Base-by-base conservation (phyloP, 2,888 invertebrate species). In the Choristoneura rosaceana region DNA sequence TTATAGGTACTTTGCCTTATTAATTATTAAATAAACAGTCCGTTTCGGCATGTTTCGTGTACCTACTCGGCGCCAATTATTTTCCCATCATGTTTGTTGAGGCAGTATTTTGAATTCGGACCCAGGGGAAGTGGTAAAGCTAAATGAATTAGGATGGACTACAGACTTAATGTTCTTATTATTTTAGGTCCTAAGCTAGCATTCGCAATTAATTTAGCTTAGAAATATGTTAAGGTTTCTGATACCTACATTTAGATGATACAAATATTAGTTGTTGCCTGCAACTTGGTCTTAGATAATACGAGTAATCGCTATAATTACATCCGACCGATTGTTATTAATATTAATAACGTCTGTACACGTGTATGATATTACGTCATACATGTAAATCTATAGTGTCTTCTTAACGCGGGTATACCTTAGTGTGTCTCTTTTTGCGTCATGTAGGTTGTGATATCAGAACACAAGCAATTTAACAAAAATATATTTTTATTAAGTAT, bases 31-130 rank as follows among this genome's bases (percentile, higher is more conserved):
- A 12, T 25, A 17, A 55, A 25, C 55, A 25, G 55, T 25, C 25
- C 55, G 12, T 55, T 55, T 25, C 12, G 55, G 12, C 47, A n/a
- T 47, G 55, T 12, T 12, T 25, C 55, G 55, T 25, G 12, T 25
- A 38, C 59, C 62, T 41, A 43, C 25, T 25, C 25, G 2, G 25
- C 25, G 52, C 59, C 59, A 64, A 65, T 64, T 70, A 70, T 70
- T 70, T 70, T 47, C 47, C 47, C n/a, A 58, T 38, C 59, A 47
- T 58, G 43, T 69, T 70, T 64, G 58, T 70, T 59, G 64, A 50
- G 61, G 60, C 61, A 45, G 60, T 65, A 66, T 70, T 70, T 55
- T 55, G 66, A 71, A 67, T 62, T 71, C 5, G 8, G 15, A 55
- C 55, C 67, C 71, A n/a, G 38, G 52, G 25, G 70, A 12, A 47